Evolutionary conservation across 2,888 invertebrate species (phyloP), one percentile per base, ranked within the genome.

Genomic region (Microplitis manilae): DNA sequence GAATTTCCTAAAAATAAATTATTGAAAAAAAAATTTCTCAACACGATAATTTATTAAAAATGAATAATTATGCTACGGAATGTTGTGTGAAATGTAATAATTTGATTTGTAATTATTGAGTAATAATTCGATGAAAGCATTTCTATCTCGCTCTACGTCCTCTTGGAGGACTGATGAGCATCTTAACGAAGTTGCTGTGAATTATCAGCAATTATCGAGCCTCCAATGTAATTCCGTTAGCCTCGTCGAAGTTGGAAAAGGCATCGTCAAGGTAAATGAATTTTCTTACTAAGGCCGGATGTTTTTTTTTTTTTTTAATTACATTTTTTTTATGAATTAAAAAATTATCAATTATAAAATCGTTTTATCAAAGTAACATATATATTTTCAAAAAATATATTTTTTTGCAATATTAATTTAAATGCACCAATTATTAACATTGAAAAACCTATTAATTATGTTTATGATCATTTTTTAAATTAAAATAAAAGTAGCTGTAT

Each of bases 171-270:
- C 79, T 89, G 89, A 90, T 89, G 89, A 90, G 86, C 89, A 87
- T 89, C 90, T 90, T 89, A 90, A 90, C 88, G 85, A 89, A 87
- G 87, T 90, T 90, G 83, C 84, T 84, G 81, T 84, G 86, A 89
- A 89, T 90, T 89, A 90, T 88, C 89, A 90, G 89, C 88, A 90
- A 90, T 90, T 90, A 90, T 90, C 89, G 88, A 86, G 86, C 86
- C 87, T 89, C 87, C 87, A 85, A 83, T 84, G 85, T 89, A 89
- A 90, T 87, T 86, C 83, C 83, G 84, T 90, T 89, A 89, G 86
- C 86, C 81, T 78, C 81, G 81, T 81, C 84, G 84, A 85, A 86
- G 77, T 85, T 85, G 86, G 86, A 87, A 88, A 89, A 87, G 87
- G 85, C 84, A 82, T 80, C 79, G 62, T 68, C 77, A 80, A 81